Percentiles rank a stretch among this genome's conserved stretches.
Conservation (phyloP, 2,113 vertebrate genomes). For the Lepisosteus osseus region DNA sequence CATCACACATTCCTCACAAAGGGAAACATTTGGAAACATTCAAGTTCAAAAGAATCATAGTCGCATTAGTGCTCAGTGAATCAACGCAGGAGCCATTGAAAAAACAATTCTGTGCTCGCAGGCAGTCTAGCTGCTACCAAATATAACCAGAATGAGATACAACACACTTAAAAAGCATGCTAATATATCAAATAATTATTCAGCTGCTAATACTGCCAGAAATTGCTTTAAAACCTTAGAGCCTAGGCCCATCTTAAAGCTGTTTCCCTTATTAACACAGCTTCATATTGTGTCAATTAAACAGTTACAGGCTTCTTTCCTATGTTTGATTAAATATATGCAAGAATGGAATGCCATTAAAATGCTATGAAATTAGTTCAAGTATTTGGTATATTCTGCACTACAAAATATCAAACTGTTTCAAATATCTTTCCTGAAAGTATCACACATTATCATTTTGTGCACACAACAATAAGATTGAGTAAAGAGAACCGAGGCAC, state of each 20-base stretch:
- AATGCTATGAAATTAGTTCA: constrained; percentile 39
- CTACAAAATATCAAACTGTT: constrained; percentile 6
- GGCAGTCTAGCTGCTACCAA: constrained; percentile 18
- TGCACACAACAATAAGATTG: constrained; percentile 1
- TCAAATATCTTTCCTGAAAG: neutral
- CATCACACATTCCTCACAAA: constrained; percentile 22
- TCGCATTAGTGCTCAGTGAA: constrained; percentile 27
- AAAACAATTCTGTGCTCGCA: constrained; percentile 28
- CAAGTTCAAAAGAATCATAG: constrained; percentile 33
- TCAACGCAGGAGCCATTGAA: constrained; percentile 37
- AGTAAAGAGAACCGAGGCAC: constrained; percentile 34
- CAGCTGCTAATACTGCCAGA: constrained; percentile 46
- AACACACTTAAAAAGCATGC: constrained; percentile 26
- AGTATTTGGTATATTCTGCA: constrained; percentile 27
- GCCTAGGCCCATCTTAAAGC: constrained; percentile 34
- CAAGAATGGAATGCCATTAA: constrained; percentile 33
- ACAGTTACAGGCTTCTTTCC: constrained; percentile 31
- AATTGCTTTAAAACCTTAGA: constrained; percentile 44
- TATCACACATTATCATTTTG: neutral
- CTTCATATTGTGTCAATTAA: constrained; percentile 28
- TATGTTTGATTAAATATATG: constrained; percentile 20
- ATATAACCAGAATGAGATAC: constrained; percentile 2
- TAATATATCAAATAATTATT: constrained; percentile 52
- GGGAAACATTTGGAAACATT: constrained; percentile 34
- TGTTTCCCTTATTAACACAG: constrained; percentile 39